Percentiles rank a stretch among this genome's conserved stretches.
These are phyloP conservation scores for Pterocles burchelli DNA, from an alignment of 2,113 vertebrate species.

Conservation along the genomic window DNA sequence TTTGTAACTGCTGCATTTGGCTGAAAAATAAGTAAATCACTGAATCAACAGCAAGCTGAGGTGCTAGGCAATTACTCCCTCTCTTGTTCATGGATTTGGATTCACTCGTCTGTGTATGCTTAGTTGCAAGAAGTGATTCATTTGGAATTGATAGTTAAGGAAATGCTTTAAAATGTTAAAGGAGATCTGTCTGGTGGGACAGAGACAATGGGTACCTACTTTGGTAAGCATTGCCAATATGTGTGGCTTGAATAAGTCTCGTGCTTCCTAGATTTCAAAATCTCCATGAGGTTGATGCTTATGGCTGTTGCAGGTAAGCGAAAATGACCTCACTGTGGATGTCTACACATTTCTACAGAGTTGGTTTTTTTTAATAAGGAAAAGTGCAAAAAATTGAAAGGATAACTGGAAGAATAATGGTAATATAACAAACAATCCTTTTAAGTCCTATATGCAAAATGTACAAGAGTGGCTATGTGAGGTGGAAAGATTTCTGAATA, in stretches of 20 bases:
- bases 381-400: not conserved
- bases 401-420: not conserved
- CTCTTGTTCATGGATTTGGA: not conserved
- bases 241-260: not conserved
- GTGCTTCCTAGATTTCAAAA: not conserved
- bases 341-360: fast-evolving
- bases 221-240: fast-evolving
- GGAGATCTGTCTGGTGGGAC: not conserved
- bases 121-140: not conserved
- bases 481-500: not conserved
- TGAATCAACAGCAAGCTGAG: not conserved
- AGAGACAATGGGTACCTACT: not conserved
- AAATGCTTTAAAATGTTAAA: not conserved
- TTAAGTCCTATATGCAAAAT: not conserved
- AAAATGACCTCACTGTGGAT: not conserved
- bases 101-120: not conserved
- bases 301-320: not conserved
- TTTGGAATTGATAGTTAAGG: not conserved
- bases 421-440: not conserved
- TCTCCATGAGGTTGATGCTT: not conserved
- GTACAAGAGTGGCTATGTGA: not conserved
- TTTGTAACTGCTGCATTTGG: not conserved
- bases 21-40: not conserved
- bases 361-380: not conserved
- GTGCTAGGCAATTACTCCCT: not conserved